Evolutionary conservation across 2,888 invertebrate genomes (phyloP).

Genomic region (Cephus nigrinus): DNA sequence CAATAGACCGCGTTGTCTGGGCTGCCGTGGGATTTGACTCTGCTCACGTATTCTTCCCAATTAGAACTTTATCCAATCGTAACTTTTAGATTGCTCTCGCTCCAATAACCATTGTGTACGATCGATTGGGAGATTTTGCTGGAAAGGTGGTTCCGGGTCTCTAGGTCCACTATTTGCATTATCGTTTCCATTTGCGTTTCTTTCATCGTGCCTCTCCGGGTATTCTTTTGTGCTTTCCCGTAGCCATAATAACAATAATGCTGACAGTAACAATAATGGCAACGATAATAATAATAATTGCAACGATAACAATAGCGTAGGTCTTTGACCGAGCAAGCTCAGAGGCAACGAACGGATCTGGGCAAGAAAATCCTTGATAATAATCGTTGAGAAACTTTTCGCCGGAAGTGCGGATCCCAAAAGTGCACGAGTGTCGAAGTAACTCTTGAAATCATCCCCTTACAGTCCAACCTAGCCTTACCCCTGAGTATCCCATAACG

Average conservation of each 20-base stretch:
- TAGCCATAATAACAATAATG: not conserved
- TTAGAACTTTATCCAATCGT: constrained; percentile 39
- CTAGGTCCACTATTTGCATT: not conserved
- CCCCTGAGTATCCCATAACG: constrained; percentile 7
- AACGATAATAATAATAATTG: not conserved
- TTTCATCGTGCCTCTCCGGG: not conserved
- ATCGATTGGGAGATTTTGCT: not conserved
- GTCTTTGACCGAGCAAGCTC: not conserved
- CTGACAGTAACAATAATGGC: too few species aligned
- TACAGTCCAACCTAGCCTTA: not conserved
- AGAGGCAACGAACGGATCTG: not conserved
- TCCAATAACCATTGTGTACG: constrained; percentile 1
- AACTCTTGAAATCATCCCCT: not conserved
- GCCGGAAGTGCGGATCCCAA: constrained; percentile 11
- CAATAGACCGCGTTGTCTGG: not conserved
- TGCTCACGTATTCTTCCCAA: constrained; percentile 39
- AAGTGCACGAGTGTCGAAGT: constrained; percentile 1
- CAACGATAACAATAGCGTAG: not conserved
- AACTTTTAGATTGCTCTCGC: constrained; percentile 34
- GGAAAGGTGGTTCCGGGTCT: not conserved
- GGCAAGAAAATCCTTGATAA: constrained; percentile 14
- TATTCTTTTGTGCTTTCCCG: not conserved
- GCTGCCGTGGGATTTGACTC: constrained; percentile 15
- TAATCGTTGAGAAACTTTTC: constrained; percentile 19
- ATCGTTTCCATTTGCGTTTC: not conserved